Base-by-base conservation (phyloP, 2,113 vertebrate species). In the Brachyhypopomus gauderio region DNA sequence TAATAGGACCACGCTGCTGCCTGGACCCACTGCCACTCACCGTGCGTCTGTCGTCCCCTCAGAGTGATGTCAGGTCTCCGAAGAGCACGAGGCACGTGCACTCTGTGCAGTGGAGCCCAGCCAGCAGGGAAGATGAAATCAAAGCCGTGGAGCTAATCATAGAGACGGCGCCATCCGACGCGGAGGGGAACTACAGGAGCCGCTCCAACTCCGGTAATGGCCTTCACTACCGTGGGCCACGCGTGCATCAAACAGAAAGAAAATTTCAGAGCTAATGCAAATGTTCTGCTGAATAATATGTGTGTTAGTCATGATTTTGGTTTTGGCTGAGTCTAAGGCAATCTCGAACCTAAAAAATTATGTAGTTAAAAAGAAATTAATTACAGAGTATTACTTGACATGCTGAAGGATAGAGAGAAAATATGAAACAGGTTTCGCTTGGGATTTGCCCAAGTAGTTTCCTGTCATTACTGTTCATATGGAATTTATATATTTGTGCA, bases 51-150 rank as follows among this genome's bases (percentile, higher is more conserved):
- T 34, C 38, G 62, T 75, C 72, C 85, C 85, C 79, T 84, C 87
- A 98, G 98, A 95, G 85, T 80, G 95, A 96, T 41, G 98, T 99
- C 12, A 95, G 91, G 90, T 90, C 94, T 86, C 96, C 96, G n/a
- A 98, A 94, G 91, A 91, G 78, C 70, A 96, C 96, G 2, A 95
- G 89, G 87, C 94, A 98, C 75, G 86, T 93, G 88, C 94, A 95
- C 83, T 41, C 75, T 1, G 84, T 99, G 87, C 89, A 81, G 48
- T 97, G 95, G 96, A 93, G 90, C 78, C 77, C 78, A 72, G 75
- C 79, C 3, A 95, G 96, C 45, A 92, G 83, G 0, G 91, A 92
- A 81, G 94, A 98, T 0, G 94, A 95, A 84, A 96, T 97, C 45
- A 96, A 93, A 90, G 90, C 91, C 0, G 90, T 99, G 16, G 95